Evolutionary conservation across 2,888 invertebrate genomes (phyloP), one percentile per base, ranked within the genome.

Genomic region (Stenchaetothrips biformis): DNA sequence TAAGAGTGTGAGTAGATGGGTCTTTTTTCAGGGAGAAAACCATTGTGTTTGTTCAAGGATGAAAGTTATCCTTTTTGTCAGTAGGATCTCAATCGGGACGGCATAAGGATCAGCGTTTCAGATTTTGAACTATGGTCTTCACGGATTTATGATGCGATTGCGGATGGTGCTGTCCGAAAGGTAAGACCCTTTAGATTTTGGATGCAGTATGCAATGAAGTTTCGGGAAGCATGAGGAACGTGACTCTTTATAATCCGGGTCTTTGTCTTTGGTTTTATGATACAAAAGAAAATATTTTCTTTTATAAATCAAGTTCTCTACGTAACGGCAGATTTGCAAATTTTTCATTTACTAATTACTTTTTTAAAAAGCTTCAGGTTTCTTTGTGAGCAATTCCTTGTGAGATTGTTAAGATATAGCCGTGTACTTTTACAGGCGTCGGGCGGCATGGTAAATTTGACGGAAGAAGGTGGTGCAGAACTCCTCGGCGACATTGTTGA

Each of bases 401-500:
- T 37, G 37, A 37, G 4, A 37, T 37, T 37, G 4, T 37, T 37
- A 4, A 37, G 4, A 37, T 37, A 4, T 53, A 53, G 53, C 16
- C 53, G 2, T 53, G 53, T 13, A 7, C 49, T 79, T 82, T 81
- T 81, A 81, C 84, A 92, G 92, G 89, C 90, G 13, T 88, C 89
- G 80, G 92, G 92, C 0, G 88, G 90, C 27, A 87, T 86, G 3
- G 85, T 91, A 21, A 86, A 86, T 0, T 85, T 95, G 48, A 91
- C 91, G 78, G 94, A 94, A 84, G 87, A 87, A 47, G 89, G 88
- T 0, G 95, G 95, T 16, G 94, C 95, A 83, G 93, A 96, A 84
- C 87, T 91, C 11, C 88, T 96, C 27, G 95, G 95, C 11, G 93
- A 95, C 86, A 89, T 95, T 83, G 88, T 95, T 85, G 95, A 95